Evolutionary conservation across 2,113 vertebrate genomes (phyloP).

Genomic region (Rhombomys opimus): DNA sequence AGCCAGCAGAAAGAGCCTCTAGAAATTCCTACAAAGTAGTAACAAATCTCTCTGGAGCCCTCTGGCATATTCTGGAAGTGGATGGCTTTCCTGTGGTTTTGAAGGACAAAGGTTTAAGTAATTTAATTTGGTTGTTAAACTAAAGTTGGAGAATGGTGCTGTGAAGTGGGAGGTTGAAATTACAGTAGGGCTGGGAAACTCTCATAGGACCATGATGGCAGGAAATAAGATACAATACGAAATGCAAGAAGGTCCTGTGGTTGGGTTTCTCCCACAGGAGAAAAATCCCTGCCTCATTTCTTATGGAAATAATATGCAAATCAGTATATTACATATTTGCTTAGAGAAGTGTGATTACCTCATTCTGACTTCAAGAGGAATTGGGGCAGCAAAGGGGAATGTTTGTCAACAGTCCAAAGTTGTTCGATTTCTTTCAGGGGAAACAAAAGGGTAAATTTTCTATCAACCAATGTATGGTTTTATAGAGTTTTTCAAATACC

Average conservation of each 20-base stretch:
- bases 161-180: background rate
- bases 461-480: constrained; percentile 43
- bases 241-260: constrained; percentile 58
- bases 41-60: constrained; percentile 49
- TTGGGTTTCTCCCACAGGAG: constrained; percentile 70
- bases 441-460: constrained; percentile 77
- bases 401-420: constrained; percentile 66
- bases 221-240: constrained; percentile 60
- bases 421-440: constrained; percentile 67
- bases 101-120: constrained; percentile 23
- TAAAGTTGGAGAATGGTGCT: background rate
- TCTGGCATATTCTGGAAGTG: constrained; percentile 33
- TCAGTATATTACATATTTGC: constrained; percentile 41
- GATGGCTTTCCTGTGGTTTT: constrained; percentile 44
- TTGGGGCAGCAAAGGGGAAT: constrained; percentile 72
- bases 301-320: constrained; percentile 75
- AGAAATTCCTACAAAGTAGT: background rate
- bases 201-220: constrained; percentile 22
- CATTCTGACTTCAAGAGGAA: constrained; percentile 59
- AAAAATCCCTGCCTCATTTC: constrained; percentile 65
- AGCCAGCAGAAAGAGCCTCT: constrained; percentile 28
- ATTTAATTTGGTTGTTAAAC: constrained; percentile 55
- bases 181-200: constrained; percentile 31
- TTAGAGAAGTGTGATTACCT: constrained; percentile 64
- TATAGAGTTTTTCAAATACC: constrained; percentile 29